Percentiles rank a stretch among this genome's conserved stretches.
Evolutionary conservation across 2,797 vertebrate species (phyloP).

Genomic region (Naso thynnoides): DNA sequence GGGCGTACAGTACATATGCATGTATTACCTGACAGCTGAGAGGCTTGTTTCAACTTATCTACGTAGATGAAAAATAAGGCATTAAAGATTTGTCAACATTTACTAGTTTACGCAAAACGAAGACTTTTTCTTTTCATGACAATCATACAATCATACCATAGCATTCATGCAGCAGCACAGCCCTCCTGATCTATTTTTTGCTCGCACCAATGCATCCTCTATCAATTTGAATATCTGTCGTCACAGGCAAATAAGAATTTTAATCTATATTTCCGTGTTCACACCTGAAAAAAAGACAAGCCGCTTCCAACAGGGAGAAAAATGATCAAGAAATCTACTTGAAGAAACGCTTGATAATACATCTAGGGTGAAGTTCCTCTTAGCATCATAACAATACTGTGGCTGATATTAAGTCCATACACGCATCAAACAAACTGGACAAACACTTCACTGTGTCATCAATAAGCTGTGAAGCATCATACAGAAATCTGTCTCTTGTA

Average conservation of each 20-base stretch:
- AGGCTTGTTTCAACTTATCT: neutral
- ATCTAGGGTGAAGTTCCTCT: neutral
- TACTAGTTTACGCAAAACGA: neutral
- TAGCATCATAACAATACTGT: neutral
- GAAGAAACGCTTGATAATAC: neutral
- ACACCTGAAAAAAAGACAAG: neutral
- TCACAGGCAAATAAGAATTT: neutral
- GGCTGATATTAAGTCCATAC: neutral
- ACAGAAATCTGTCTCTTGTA: neutral
- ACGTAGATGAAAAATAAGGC: neutral
- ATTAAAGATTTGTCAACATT: neutral
- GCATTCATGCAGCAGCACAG: neutral
- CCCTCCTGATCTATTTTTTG: neutral
- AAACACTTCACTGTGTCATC: neutral
- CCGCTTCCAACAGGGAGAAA: neutral
- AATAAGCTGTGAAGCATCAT: neutral
- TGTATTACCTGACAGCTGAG: neutral
- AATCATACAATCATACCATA: too few relatives aligned
- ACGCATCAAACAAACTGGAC: neutral
- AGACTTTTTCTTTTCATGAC: neutral
- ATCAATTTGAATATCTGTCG: neutral
- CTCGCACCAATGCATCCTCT: too few relatives aligned
- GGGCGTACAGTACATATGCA: neutral
- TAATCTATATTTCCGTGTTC: neutral
- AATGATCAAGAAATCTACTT: neutral